phyloP scores from a whole-genome alignment of 2,797 vertebrate species.

The Coendou prehensilis region DNA sequence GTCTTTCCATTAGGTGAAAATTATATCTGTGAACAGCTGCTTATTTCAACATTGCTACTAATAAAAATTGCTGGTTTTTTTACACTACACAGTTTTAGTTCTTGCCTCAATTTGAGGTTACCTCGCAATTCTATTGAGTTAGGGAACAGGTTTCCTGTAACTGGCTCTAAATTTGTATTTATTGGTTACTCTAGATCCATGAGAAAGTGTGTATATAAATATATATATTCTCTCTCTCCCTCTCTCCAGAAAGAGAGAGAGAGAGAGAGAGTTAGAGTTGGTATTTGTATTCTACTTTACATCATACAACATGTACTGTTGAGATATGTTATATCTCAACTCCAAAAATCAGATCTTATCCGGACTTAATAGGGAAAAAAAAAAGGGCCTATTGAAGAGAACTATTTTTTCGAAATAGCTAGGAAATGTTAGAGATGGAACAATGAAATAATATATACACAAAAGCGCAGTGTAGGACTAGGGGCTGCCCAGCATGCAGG shows the following conservation, averaged over 20 bases:
- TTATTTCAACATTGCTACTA: conserved; percentile 47
- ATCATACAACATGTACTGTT: background rate
- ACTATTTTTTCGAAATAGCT: conserved; percentile 26
- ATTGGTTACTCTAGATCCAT: background rate
- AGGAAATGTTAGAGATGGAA: background rate
- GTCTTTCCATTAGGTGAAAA: conserved; percentile 19
- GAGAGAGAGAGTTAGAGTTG: background rate
- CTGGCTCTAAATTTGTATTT: background rate
- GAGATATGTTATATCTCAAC: background rate
- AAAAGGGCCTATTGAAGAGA: background rate
- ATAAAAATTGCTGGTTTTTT: background rate
- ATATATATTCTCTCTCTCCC: background rate
- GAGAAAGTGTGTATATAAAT: background rate
- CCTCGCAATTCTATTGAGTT: background rate
- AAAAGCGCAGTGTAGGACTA: background rate
- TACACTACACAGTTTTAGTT: background rate
- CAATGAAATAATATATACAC: background rate
- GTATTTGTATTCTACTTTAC: background rate
- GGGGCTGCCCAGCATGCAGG: background rate
- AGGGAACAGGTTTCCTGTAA: background rate
- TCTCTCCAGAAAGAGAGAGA: too few relatives aligned
- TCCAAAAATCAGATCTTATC: conserved; percentile 9
- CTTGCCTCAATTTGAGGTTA: background rate
- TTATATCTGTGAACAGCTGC: background rate
- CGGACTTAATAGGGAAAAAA: background rate